phyloP scores from a whole-genome alignment of 2,797 vertebrate species.

The Paratrypauchen microcephalus region DNA sequence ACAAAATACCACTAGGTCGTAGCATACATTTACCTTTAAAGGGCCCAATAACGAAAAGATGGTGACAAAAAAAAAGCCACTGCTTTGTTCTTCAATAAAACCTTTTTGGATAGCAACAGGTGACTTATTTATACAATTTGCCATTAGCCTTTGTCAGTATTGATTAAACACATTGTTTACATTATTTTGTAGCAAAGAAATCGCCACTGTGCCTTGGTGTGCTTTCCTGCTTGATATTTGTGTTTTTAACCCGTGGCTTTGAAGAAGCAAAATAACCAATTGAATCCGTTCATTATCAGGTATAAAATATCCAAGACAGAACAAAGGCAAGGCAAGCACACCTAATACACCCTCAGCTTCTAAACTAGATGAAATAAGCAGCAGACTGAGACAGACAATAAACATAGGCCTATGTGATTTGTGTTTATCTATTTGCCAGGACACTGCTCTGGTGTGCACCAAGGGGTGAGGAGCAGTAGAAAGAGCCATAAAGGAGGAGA shows the following conservation, averaged over 20 bases:
- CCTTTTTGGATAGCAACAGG: background rate
- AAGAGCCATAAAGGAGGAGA: constrained; percentile 72
- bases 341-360: constrained; percentile 21
- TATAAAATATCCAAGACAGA: constrained; percentile 23
- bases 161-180: background rate
- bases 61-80: background rate
- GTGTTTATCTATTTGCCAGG: constrained; percentile 61
- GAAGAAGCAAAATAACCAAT: constrained; percentile 18
- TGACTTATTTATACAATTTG: background rate
- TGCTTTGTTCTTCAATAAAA: background rate
- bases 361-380: constrained; percentile 11
- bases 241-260: too few relatives aligned
- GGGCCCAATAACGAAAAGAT: background rate
- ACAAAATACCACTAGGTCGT: background rate
- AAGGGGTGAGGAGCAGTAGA: constrained; percentile 43
- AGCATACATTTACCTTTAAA: background rate
- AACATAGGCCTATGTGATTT: too few relatives aligned
- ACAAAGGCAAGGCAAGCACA: constrained; percentile 7
- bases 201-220: background rate
- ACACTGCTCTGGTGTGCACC: constrained; percentile 55
- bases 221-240: too few relatives aligned
- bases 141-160: background rate
- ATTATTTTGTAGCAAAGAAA: background rate
- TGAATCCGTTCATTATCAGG: constrained; percentile 5
- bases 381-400: constrained; percentile 11